phyloP scores from a whole-genome alignment of 2,888 invertebrate species.

The Teleiodes luculella region DNA sequence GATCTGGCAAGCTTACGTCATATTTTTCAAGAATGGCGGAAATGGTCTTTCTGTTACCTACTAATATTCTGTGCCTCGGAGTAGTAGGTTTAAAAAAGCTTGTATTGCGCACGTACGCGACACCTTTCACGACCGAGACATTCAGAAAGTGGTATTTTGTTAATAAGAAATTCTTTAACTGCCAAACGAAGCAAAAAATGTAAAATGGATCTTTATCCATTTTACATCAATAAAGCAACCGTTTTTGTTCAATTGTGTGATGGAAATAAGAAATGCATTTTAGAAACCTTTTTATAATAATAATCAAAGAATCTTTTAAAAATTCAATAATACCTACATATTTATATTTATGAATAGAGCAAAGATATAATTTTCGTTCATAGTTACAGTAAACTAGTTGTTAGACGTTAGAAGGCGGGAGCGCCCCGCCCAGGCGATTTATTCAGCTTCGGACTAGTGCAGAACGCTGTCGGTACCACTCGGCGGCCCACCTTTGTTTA shows the following conservation, averaged over 20 bases:
- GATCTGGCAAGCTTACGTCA: no score
- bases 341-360: no score
- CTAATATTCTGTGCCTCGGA: no score
- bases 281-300: no score
- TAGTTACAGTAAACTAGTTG: conserved; percentile 7
- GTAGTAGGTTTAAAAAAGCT: no score
- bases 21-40: no score
- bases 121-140: neutral
- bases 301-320: no score
- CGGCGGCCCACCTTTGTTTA: conserved; percentile 53
- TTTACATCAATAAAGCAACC: neutral
- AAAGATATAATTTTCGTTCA: no score
- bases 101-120: neutral
- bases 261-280: neutral
- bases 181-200: neutral
- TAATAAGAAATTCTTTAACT: neutral
- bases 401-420: conserved; percentile 35
- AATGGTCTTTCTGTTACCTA: no score
- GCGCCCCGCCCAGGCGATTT: conserved; percentile 34
- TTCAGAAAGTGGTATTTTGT: neutral
- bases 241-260: neutral
- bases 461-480: conserved; percentile 44
- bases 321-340: no score
- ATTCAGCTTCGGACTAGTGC: conserved; percentile 43
- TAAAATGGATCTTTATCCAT: neutral